These are phyloP conservation scores for Dreissena rostriformis DNA, from an alignment of 1,140 invertebrate species.

Conservation along the genomic window DNA sequence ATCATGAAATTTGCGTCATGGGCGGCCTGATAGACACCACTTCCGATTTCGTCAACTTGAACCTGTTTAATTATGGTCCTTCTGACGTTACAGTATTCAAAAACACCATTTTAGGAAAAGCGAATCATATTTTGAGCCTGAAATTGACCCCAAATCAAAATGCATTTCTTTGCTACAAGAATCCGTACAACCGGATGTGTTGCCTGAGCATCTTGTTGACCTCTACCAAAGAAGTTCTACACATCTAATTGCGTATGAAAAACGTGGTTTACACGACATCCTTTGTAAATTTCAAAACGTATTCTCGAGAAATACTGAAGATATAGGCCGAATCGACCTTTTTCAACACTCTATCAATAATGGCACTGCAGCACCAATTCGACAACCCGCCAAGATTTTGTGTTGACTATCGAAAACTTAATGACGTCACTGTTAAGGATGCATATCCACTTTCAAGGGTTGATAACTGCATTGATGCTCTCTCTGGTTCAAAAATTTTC, in stretches of 20 bases:
- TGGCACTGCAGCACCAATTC: slow-evolving; percentile 15
- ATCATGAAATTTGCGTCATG: slow-evolving; percentile 14
- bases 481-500: slow-evolving; percentile 56
- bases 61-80: neutral
- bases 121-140: slow-evolving; percentile 16
- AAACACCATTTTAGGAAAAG: slow-evolving; percentile 10
- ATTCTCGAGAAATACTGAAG: neutral
- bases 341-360: slow-evolving; percentile 43
- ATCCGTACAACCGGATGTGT: neutral
- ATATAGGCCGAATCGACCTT: neutral
- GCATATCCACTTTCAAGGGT: slow-evolving; percentile 64
- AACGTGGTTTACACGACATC: neutral
- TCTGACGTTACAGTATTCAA: neutral
- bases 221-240: neutral
- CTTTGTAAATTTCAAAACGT: slow-evolving; percentile 1
- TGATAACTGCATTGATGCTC: slow-evolving; percentile 60
- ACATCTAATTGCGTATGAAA: neutral
- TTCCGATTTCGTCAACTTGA: neutral
- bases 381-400: slow-evolving; percentile 57
- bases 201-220: neutral
- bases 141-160: neutral
- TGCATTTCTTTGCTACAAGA: neutral
- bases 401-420: slow-evolving; percentile 66
- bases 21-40: neutral
- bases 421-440: slow-evolving; percentile 64